Evolutionary conservation across 2,797 vertebrate species (phyloP).

Genomic region (Platyrinchus mystaceus): DNA sequence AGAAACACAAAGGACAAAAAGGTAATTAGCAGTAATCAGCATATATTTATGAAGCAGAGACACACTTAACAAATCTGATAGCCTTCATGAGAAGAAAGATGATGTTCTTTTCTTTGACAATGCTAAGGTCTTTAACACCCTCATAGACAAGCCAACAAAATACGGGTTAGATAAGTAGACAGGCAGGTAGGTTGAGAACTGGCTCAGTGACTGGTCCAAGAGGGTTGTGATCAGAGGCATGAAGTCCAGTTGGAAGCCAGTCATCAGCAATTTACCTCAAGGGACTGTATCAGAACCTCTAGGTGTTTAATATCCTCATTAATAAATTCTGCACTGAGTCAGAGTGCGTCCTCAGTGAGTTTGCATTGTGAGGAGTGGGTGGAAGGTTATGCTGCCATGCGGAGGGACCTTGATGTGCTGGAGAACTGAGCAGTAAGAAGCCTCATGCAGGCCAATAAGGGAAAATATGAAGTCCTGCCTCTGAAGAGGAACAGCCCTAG

Average conservation of each 20-base stretch:
- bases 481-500: not conserved
- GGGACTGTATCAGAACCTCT: not conserved
- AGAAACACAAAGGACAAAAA: not conserved
- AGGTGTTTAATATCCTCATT: not conserved
- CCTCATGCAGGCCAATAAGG: not conserved
- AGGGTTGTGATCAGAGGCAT: not conserved
- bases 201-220: not conserved
- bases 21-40: not conserved
- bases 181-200: not conserved
- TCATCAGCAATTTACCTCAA: not conserved
- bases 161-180: not conserved
- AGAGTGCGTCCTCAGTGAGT: not conserved
- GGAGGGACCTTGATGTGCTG: not conserved
- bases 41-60: not conserved
- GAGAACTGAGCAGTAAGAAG: not conserved
- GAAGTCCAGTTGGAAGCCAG: not conserved
- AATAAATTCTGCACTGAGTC: not conserved
- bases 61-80: not conserved
- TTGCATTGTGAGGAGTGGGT: not conserved
- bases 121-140: not conserved
- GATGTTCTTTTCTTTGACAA: not conserved
- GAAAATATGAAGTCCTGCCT: not conserved
- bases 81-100: not conserved
- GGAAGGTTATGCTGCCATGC: not conserved
- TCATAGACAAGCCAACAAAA: not conserved